Evolutionary conservation across 2,797 vertebrate genomes (phyloP).

Genomic region (Mus minutoides): DNA sequence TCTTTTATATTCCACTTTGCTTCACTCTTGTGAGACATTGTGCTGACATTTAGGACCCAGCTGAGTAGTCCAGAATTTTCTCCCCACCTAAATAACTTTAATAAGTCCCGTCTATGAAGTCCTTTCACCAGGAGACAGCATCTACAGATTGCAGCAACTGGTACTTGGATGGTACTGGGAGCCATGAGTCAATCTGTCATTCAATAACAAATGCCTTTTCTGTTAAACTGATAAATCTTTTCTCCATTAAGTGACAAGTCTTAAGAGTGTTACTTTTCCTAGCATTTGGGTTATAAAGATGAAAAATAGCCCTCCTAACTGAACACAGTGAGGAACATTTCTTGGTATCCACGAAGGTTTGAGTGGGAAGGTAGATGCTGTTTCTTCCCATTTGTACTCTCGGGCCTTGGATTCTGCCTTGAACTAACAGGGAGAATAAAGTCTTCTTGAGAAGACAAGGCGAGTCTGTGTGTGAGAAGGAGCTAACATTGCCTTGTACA

Average conservation of each 20-base stretch:
- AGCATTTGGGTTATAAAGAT: not conserved
- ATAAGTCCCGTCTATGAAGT: not conserved
- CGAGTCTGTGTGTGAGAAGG: not conserved
- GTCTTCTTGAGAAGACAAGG: not conserved
- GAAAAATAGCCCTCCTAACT: not conserved
- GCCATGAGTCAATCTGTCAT: not conserved
- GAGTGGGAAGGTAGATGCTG: not conserved
- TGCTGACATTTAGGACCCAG: not conserved
- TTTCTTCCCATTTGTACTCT: not conserved
- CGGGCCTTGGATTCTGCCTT: not conserved
- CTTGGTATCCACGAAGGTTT: not conserved
- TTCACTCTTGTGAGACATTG: not conserved
- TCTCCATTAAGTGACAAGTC: not conserved
- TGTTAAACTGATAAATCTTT: not conserved
- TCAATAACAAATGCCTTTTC: not conserved
- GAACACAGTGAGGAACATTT: not conserved
- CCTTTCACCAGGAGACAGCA: not conserved
- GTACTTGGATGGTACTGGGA: not conserved
- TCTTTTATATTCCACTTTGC: not conserved
- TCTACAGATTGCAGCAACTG: not conserved
- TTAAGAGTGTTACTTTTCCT: not conserved
- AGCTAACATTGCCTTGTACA: not conserved
- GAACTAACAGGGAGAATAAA: not conserved
- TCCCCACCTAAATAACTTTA: not conserved
- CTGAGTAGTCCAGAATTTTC: not conserved